Percentiles rank a stretch among this genome's conserved stretches.
Evolutionary conservation across 2,888 invertebrate species (phyloP).

Genomic region (Gymnoscelis rufifasciata): DNA sequence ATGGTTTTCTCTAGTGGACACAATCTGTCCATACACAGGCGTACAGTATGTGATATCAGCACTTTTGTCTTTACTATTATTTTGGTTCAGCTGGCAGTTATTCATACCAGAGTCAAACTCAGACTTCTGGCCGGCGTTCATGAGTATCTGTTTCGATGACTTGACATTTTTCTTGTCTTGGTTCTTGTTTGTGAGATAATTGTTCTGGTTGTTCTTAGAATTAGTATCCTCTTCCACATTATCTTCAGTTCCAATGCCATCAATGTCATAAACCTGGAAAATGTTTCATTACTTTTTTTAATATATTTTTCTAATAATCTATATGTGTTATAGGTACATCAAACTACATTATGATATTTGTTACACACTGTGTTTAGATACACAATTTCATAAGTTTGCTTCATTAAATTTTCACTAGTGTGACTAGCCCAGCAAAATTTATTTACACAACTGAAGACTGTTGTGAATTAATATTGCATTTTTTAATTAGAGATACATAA

Average conservation of each 20-base stretch:
- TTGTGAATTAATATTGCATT: too few species aligned
- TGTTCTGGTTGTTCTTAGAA: slow-evolving; percentile 39
- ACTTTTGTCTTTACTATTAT: slow-evolving; percentile 47
- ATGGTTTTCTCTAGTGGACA: slow-evolving; percentile 69
- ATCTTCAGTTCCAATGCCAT: slow-evolving; percentile 66
- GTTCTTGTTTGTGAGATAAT: slow-evolving; percentile 46
- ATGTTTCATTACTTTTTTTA: too few species aligned
- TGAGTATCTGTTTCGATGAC: slow-evolving; percentile 70
- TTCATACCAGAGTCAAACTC: slow-evolving; percentile 76
- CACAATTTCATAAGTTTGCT: too few species aligned
- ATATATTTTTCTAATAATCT: too few species aligned
- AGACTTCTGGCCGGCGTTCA: slow-evolving; percentile 72
- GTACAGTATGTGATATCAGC: slow-evolving; percentile 70
- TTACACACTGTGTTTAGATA: too few species aligned
- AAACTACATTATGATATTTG: too few species aligned
- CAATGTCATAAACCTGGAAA: slow-evolving; percentile 72
- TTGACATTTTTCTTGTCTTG: slow-evolving; percentile 54
- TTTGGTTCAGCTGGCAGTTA: slow-evolving; percentile 65
- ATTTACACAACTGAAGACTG: too few species aligned
- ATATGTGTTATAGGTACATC: too few species aligned
- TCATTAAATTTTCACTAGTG: too few species aligned
- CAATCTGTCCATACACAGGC: slow-evolving; percentile 71
- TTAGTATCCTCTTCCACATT: slow-evolving; percentile 55
- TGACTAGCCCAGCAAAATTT: too few species aligned
- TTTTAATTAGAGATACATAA: too few species aligned